Evolutionary conservation across 2,797 vertebrate species (phyloP).

Genomic region (Hippopotamyrus pictus): DNA sequence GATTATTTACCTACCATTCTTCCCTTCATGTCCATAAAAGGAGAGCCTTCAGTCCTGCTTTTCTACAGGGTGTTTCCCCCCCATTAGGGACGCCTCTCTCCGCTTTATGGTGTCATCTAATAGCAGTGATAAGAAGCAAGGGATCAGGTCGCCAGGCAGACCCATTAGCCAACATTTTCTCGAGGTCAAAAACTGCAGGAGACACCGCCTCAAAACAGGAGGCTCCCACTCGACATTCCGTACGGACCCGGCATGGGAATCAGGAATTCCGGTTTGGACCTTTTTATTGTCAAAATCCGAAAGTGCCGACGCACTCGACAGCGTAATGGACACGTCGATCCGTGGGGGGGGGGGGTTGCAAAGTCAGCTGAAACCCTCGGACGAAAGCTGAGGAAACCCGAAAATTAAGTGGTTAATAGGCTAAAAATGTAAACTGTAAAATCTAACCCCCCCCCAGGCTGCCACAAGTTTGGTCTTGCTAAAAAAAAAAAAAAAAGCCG

Average conservation of each 20-base stretch:
- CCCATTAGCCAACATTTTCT: constrained; percentile 63
- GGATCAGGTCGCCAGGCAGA: constrained; percentile 51
- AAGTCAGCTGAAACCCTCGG: background rate
- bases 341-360: background rate
- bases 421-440: constrained; percentile 13
- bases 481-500: background rate
- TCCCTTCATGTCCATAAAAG: constrained; percentile 32
- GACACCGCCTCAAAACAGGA: constrained; percentile 43
- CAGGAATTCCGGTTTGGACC: constrained; percentile 40
- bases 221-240: constrained; percentile 44
- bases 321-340: constrained; percentile 12
- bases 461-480: background rate
- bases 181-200: constrained; percentile 51
- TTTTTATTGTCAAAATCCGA: background rate
- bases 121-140: constrained; percentile 54
- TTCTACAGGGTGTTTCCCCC: constrained; percentile 53
- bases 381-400: background rate
- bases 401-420: constrained; percentile 26
- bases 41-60: constrained; percentile 56
- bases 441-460: background rate
- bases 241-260: constrained; percentile 43
- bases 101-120: constrained; percentile 55
- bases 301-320: background rate
- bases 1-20: constrained; percentile 74
- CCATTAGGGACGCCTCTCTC: constrained; percentile 53